phyloP scores from a whole-genome alignment of 1,140 invertebrate genomes.

The Drosophila mojavensis region DNA sequence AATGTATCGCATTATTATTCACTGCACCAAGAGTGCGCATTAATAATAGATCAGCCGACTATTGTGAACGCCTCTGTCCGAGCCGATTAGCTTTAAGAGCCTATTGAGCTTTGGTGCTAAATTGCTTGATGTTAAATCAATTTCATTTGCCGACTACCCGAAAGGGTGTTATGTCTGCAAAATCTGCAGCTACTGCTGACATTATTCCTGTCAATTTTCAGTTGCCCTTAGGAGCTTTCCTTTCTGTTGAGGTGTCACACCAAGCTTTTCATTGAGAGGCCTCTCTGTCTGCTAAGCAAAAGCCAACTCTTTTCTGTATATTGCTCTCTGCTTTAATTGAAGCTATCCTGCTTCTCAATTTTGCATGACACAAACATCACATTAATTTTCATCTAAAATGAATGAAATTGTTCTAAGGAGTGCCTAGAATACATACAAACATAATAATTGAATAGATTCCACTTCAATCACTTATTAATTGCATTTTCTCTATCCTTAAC shows the following conservation, averaged over 20 bases:
- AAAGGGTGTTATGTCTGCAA: neutral
- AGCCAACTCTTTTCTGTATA: neutral
- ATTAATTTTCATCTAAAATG: no score
- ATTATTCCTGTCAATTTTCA: constrained; percentile 43
- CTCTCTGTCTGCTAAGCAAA: neutral
- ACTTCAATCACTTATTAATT: no score
- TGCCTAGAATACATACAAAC: no score
- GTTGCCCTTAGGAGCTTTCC: constrained; percentile 26
- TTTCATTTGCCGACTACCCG: constrained; percentile 26
- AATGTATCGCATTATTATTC: constrained; percentile 71
- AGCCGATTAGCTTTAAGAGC: constrained; percentile 59
- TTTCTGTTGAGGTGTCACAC: constrained; percentile 34
- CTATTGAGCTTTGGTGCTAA: constrained; percentile 12
- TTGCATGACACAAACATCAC: no score
- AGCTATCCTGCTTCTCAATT: no score
- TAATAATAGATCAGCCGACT: constrained; percentile 46
- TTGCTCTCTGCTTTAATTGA: no score
- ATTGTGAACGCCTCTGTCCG: constrained; percentile 17
- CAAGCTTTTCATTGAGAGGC: constrained; percentile 12
- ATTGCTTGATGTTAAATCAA: constrained; percentile 33
- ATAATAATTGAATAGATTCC: no score
- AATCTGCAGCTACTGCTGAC: constrained; percentile 21
- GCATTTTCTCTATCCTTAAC: no score
- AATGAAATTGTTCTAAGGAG: no score
- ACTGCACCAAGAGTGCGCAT: constrained; percentile 62